Base-by-base conservation (phyloP, 1,140 invertebrate species). In the Centruroides sculpturatus region DNA sequence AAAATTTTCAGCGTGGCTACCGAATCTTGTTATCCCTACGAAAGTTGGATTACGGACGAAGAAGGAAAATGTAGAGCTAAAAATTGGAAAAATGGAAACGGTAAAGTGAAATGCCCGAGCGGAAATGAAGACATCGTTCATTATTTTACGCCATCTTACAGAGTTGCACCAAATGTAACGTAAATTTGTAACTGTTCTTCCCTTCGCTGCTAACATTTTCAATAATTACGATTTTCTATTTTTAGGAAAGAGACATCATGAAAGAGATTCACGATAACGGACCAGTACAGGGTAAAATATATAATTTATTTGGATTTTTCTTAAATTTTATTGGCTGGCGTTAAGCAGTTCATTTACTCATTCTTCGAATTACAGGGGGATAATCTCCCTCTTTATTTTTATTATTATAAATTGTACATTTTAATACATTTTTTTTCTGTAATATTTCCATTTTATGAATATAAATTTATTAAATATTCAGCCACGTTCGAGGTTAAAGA, bases 261-360 rank as follows among this genome's bases (percentile, higher is more conserved):
- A 81, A 85, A 63, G 92, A 96, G 71, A 93, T 96, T 54, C 77
- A 84, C 71, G 82, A 81, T 23, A 92, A 89, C 52, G 93, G 93
- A 60, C 92, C 92, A n/a, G 89, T 95, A 0, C 92, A 95, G 83
- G 88, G 88, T 91, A 77, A 56, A 23, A 23, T 23, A 23, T 23
- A 23, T 1, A 23, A 23, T 23, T 23, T 23, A 23, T 23, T n/a
- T n/a, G n/a, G n/a, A n/a, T n/a, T n/a, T n/a, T n/a, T n/a, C n/a
- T n/a, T n/a, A n/a, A n/a, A 23, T 23, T 23, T 23, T 23, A 23
- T 23, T 23, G 23, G 23, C 23, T 23, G 23, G 23, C 23, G 23
- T 23, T 23, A 23, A 23, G 23, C 23, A 1, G 23, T 23, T 23
- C 23, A 2, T 23, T 23, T 23, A 23, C 23, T 23, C 23, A 2